A percentile compares a stretch with the other conserved stretches of the same genome.
Evolutionary conservation across 2,113 vertebrate genomes (phyloP).

Genomic region (Nasalis larvatus): DNA sequence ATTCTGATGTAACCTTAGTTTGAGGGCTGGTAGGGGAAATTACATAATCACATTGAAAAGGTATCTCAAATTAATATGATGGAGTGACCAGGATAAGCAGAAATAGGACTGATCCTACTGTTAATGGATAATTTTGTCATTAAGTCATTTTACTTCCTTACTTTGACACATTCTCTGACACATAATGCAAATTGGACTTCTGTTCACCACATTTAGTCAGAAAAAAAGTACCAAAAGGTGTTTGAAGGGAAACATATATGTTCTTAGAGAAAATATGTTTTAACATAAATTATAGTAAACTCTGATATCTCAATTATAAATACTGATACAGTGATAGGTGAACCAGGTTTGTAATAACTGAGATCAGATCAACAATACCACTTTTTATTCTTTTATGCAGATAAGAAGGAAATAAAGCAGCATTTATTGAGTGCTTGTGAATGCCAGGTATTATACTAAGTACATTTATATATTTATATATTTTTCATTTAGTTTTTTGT

Average conservation of each 20-base stretch:
- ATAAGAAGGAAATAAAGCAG: slow-evolving; percentile 4
- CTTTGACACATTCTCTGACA: slow-evolving; percentile 53
- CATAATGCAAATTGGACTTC: slow-evolving; percentile 55
- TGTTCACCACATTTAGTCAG: slow-evolving; percentile 31
- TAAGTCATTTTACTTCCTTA: slow-evolving; percentile 68
- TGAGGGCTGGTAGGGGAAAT: slow-evolving; percentile 9
- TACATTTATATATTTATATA: background rate
- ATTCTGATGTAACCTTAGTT: background rate
- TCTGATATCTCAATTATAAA: slow-evolving; percentile 25
- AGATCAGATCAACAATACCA: background rate
- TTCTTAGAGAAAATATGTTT: background rate
- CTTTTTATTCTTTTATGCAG: background rate
- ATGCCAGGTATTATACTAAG: background rate
- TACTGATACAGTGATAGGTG: slow-evolving; percentile 18
- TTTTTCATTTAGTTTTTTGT: background rate
- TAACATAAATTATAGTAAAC: background rate
- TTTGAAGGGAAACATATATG: background rate
- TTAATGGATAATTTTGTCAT: slow-evolving; percentile 74
- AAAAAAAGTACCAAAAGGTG: background rate
- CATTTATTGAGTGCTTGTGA: background rate
- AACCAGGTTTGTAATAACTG: background rate
- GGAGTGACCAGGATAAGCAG: background rate
- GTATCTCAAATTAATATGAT: slow-evolving; percentile 52
- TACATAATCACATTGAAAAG: slow-evolving; percentile 47
- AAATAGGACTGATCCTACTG: slow-evolving; percentile 27